These are phyloP conservation scores for Calameuta idolon DNA, from an alignment of 2,888 invertebrate genomes.

Conservation along the genomic window DNA sequence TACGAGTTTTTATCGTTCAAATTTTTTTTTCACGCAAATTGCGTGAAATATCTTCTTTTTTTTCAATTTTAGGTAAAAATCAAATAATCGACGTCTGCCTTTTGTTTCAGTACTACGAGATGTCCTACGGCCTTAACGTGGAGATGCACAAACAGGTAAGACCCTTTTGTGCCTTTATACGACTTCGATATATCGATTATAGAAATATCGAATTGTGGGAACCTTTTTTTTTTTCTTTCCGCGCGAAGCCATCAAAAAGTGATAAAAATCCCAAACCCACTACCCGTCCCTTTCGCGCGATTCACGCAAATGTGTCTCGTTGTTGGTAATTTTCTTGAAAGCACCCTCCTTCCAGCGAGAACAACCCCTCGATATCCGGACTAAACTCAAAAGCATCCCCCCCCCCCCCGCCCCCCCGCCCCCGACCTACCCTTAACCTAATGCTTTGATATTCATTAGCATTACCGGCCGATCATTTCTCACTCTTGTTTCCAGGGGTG, in stretches of 20 bases:
- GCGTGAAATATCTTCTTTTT: neutral
- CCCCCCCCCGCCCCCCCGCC: too few species aligned
- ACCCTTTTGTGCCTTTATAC: too few species aligned
- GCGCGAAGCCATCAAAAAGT: too few species aligned
- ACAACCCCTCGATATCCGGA: constrained; percentile 20
- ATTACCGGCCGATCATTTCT: constrained; percentile 61
- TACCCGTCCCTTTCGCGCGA: too few species aligned
- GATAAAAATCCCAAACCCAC: too few species aligned
- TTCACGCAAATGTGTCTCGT: neutral
- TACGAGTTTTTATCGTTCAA: too few species aligned
- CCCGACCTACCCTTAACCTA: constrained; percentile 23
- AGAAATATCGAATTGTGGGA: too few species aligned
- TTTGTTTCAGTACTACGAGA: constrained; percentile 91
- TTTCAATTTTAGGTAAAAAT: neutral
- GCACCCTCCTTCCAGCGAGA: constrained; percentile 28
- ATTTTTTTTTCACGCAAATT: neutral
- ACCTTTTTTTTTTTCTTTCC: too few species aligned
- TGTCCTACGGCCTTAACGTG: constrained; percentile 94
- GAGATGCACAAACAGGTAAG: constrained; percentile 96
- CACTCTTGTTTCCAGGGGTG: constrained; percentile 41
- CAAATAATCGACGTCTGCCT: constrained; percentile 21
- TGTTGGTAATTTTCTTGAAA: constrained; percentile 41
- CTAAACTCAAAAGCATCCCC: constrained; percentile 37
- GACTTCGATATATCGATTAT: too few species aligned
- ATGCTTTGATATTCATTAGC: constrained; percentile 59